Evolutionary conservation across 2,797 vertebrate genomes (phyloP), one percentile per base, ranked within the genome.

Genomic region (Leptodactylus fallax): DNA sequence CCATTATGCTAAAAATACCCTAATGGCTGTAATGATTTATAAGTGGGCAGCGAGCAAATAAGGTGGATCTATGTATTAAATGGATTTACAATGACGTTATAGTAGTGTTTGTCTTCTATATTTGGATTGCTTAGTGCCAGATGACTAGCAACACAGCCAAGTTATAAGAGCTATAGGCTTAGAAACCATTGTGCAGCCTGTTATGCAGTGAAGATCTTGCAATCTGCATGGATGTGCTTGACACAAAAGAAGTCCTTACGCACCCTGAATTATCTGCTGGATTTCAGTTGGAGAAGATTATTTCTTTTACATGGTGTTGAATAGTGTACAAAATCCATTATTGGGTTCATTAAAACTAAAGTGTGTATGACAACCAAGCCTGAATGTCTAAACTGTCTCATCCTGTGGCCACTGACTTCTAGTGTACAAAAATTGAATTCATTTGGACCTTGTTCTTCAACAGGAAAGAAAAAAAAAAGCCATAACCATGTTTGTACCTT

Each of bases 1-100:
- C 79, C 56, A 81, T 81, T 88, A 88, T 51, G 47, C 83, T 88
- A 76, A 85, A 88, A 88, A 88, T 85, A 76, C 49, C 78, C 13
- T 81, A 88, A 81, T 82, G 58, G 25, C n/a, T 81, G 8, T 71
- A 84, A 85, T 85, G 87, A 85, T 77, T 88, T 74, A 56, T 72
- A 63, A 65, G 65, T 84, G 49, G 21, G 27, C 47, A 21, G 72
- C 27, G 53, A 63, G 60, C 78, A 83, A 83, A 84, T 84, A 84
- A 79, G 87, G 16, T 88, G 58, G 72, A 56, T 83, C 72, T 87
- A 87, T 79, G 82, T 74, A 85, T 74, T 80, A 88, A 84, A 84
- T 79, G 82, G 77, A 85, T 63, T 83, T 80, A 16, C 67, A 69
- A 65, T 65, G 27, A 56, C 13, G 58, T 55, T 63, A 16, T 71